Percentiles rank a stretch among this genome's conserved stretches.
These are phyloP conservation scores for Colletes collaris DNA, from an alignment of 2,888 invertebrate species.

Conservation along the genomic window DNA sequence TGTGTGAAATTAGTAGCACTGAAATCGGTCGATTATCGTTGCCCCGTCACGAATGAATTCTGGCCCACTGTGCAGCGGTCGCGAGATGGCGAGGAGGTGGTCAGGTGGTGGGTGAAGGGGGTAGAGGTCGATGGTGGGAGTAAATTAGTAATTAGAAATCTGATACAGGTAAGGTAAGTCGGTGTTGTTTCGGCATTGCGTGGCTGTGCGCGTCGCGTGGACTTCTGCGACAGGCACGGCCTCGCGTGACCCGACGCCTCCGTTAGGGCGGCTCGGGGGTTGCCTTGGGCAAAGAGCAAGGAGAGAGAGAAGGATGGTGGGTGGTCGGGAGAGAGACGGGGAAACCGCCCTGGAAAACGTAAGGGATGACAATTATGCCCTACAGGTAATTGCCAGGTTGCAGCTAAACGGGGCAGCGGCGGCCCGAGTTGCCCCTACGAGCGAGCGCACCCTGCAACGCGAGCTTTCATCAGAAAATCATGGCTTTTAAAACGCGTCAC, in stretches of 20 bases:
- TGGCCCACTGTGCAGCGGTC: not conserved
- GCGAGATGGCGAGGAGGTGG: slow-evolving; percentile 36
- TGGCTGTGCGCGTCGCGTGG: slow-evolving; percentile 81
- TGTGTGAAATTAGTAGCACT: not conserved
- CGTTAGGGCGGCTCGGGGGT: slow-evolving; percentile 48
- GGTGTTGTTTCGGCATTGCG: slow-evolving; percentile 82
- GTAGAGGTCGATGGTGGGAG: slow-evolving; percentile 59
- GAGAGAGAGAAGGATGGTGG: slow-evolving; percentile 34
- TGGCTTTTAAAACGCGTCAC: slow-evolving; percentile 77
- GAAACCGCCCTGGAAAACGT: slow-evolving; percentile 72
- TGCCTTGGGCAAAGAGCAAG: slow-evolving; percentile 53
- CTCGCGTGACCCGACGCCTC: slow-evolving; percentile 81
- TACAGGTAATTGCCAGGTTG: slow-evolving; percentile 81
- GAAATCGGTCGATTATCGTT: not conserved
- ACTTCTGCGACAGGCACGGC: slow-evolving; percentile 82
- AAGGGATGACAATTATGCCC: slow-evolving; percentile 83
- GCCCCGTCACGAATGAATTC: too few relatives aligned
- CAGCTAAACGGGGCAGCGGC: slow-evolving; percentile 78
- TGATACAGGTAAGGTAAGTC: slow-evolving; percentile 79
- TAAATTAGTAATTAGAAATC: slow-evolving; percentile 83
- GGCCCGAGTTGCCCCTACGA: slow-evolving; percentile 66
- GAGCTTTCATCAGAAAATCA: slow-evolving; percentile 77
- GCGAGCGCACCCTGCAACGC: slow-evolving; percentile 67
- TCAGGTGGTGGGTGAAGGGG: slow-evolving; percentile 19
- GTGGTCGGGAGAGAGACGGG: slow-evolving; percentile 38